phyloP scores from a whole-genome alignment of 23 tunicate species.

The Styela clava region DNA sequence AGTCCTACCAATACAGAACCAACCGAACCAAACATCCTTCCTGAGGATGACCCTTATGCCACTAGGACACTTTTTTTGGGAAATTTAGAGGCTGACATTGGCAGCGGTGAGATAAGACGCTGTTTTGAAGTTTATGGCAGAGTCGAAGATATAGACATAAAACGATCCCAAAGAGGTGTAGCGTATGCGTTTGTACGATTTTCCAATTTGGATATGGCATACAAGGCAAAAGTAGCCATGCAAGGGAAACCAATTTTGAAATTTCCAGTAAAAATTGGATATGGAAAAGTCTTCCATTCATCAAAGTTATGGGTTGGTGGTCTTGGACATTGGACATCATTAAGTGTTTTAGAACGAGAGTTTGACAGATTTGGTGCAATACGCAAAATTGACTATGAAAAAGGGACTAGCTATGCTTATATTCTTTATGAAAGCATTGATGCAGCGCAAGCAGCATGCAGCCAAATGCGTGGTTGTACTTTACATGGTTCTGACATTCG shows the following conservation, averaged over 20 bases:
- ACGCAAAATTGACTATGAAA: conserved; percentile 69
- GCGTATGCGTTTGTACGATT: conserved; percentile 82
- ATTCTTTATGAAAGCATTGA: conserved; percentile 87
- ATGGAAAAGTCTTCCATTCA: conserved; percentile 83
- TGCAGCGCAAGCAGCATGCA: conserved; percentile 91
- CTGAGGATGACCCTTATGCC: conserved; percentile 97
- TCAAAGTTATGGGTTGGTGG: conserved; percentile 98
- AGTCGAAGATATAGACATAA: conserved; percentile 79
- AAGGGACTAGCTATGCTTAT: conserved; percentile 61
- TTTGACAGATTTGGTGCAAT: conserved; percentile 96
- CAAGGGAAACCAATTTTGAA: conserved; percentile 81
- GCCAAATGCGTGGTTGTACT: conserved; percentile 90
- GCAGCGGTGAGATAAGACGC: conserved; percentile 44
- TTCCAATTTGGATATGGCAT: conserved; percentile 91
- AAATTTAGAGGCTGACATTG: conserved; percentile 71
- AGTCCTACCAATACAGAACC: conserved; percentile 19
- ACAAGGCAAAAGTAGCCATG: conserved; percentile 84
- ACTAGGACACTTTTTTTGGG: conserved; percentile 94
- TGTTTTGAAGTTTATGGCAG: conserved; percentile 60
- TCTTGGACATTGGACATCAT: conserved; percentile 81
- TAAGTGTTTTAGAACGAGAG: conserved; percentile 71
- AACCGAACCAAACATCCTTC: conserved; percentile 64
- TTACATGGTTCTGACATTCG: conserved; percentile 88
- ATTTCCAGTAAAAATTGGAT: conserved; percentile 79
- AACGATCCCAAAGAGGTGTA: conserved; percentile 57